Evolutionary conservation across 2,888 invertebrate species (phyloP), one percentile per base, ranked within the genome.

Genomic region (Chymomyza procnemis): DNA sequence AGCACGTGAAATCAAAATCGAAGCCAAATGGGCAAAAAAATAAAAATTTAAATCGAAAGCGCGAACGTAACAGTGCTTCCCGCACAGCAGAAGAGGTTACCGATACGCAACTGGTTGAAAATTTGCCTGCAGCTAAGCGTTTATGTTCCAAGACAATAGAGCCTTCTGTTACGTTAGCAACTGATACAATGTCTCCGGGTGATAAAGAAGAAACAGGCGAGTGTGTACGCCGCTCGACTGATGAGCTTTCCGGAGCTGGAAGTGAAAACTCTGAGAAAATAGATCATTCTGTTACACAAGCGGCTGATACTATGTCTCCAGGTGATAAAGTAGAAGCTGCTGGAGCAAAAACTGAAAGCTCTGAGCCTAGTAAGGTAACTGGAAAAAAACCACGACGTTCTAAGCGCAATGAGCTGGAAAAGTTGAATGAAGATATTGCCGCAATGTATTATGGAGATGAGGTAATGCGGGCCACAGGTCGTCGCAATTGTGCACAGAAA

Each of bases 351-450:
- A n/a, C n/a, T 26, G 6, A 6, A 26, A 6, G 6, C 26, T 26
- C 26, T 8, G 26, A 26, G 26, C 3, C 2, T 2, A 50, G 8
- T 16, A 54, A 62, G 21, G 2, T 46, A 6, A 34, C n/a, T 5
- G 19, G 18, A 0, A 50, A 30, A 8, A 3, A 12, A n/a, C 52
- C 21, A 16, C 56, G 74, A 14, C 78, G 79, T 0, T 76, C 73
- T 52, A 94, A 94, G 71, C 85, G 86, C 4, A 88, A 73, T 67
- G 94, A 94, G 71, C 79, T 94, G 41, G 94, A 94, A 69, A 92
- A 92, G 78, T 88, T 94, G 0, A 94, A 94, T 74, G 93, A 93
- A 52, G 94, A 94, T 74, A 93, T 94, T 60, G 92, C 93, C 18
- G 93, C 93, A 56, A 94, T 94, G 93, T 93, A 94, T 72, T 93